phyloP scores from a whole-genome alignment of 2,797 vertebrate species.

The Anguilla anguilla region DNA sequence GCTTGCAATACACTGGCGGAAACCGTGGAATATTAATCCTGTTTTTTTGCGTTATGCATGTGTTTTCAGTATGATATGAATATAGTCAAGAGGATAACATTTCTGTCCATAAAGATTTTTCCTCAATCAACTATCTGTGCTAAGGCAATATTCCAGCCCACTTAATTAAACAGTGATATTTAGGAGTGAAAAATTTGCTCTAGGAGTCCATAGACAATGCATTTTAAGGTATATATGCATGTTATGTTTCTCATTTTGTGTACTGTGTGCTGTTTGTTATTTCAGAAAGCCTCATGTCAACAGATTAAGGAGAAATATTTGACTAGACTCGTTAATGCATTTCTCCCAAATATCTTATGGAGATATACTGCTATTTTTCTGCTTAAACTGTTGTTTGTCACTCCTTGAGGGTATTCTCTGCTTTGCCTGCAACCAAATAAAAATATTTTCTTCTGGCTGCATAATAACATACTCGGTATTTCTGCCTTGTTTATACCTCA shows the following conservation, averaged over 20 bases:
- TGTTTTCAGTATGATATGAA: not conserved
- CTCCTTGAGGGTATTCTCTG: not conserved
- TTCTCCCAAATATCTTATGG: not conserved
- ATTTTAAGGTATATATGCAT: not conserved
- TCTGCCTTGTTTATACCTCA: not conserved
- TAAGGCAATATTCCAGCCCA: not conserved
- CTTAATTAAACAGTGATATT: conserved; percentile 12
- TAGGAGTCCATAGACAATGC: not conserved
- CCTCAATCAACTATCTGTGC: not conserved
- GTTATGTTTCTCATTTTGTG: not conserved
- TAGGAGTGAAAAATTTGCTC: not conserved
- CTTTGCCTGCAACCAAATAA: not conserved
- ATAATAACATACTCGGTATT: not conserved
- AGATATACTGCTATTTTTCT: not conserved
- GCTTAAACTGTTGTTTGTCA: not conserved
- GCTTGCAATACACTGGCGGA: too few relatives aligned
- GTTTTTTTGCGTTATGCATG: not conserved
- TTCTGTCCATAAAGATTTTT: not conserved
- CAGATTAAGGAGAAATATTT: conserved; percentile 15
- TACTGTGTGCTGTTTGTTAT: conserved; percentile 16
- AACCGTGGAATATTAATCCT: not conserved
- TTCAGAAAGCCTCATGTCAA: not conserved
- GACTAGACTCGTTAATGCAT: not conserved
- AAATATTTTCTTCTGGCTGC: not conserved
- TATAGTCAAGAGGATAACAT: not conserved